These are phyloP conservation scores for Drosophila falleni DNA, from an alignment of 2,888 invertebrate genomes.

Conservation along the genomic window DNA sequence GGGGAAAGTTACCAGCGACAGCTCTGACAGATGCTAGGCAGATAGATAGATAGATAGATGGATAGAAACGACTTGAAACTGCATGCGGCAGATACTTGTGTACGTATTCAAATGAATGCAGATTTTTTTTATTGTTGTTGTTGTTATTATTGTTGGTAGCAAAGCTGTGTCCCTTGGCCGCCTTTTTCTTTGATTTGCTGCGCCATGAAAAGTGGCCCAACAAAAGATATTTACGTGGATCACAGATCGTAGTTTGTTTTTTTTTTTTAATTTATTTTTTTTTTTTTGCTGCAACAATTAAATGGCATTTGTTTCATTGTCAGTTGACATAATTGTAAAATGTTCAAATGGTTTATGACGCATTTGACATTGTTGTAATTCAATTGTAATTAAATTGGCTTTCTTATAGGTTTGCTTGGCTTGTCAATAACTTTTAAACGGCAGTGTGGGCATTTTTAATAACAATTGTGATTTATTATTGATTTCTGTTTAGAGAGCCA, in stretches of 20 bases:
- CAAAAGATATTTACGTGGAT: slow-evolving; percentile 37
- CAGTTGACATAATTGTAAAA: slow-evolving; percentile 45
- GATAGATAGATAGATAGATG: slow-evolving; percentile 60
- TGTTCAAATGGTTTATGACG: slow-evolving; percentile 57
- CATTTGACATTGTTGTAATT: slow-evolving; percentile 45
- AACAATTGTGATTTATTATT: slow-evolving; percentile 58
- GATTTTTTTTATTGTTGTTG: slow-evolving; percentile 30
- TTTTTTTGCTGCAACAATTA: slow-evolving; percentile 50
- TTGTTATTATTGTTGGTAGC: slow-evolving; percentile 26
- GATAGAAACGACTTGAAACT: slow-evolving; percentile 45
- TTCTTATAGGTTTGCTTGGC: slow-evolving; percentile 36
- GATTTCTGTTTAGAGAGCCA: slow-evolving; percentile 29
- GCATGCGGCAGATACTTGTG: slow-evolving; percentile 41
- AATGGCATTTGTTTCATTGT: slow-evolving; percentile 57
- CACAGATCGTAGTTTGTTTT: slow-evolving; percentile 23
- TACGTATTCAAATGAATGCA: slow-evolving; percentile 79
- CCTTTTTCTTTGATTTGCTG: slow-evolving; percentile 73
- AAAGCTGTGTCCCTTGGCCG: slow-evolving; percentile 67
- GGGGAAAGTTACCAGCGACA: slow-evolving; percentile 77
- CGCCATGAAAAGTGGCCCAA: slow-evolving; percentile 59
- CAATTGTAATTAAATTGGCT: slow-evolving; percentile 27
- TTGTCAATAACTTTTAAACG: slow-evolving; percentile 35
- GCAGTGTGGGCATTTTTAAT: slow-evolving; percentile 48
- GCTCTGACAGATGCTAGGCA: slow-evolving; percentile 77
- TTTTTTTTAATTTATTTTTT: too few relatives aligned